Evolutionary conservation across 2,888 invertebrate species (phyloP), one percentile per base, ranked within the genome.

Genomic region (Selenia dentaria): DNA sequence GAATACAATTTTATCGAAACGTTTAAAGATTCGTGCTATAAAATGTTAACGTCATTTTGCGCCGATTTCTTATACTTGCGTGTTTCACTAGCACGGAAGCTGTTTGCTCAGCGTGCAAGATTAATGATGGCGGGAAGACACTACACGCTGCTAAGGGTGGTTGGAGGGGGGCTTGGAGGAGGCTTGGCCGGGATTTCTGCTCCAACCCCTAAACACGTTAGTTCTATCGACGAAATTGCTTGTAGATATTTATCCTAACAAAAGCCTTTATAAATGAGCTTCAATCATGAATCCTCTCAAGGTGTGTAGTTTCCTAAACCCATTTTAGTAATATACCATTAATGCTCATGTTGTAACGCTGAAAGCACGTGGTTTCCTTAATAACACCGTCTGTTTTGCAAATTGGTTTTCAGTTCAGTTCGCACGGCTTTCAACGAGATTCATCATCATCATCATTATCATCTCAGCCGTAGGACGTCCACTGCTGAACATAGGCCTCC

Each of bases 71-170:
- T 18, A 33, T 46, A 53, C 50, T 54, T 46, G 51, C 50, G 38
- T 52, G 54, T 50, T 54, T 34, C 37, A 32, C 43, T 69, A 52
- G 55, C 53, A 47, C 46, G 53, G 67, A 59, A 66, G 70, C 70
- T 80, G 85, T 83, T 83, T 83, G 79, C 77, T 74, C 72, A 64
- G 57, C 75, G 72, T 75, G 71, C 70, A 88, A 89, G 88, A 89
- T 89, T 89, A 89, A 89, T 87, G 84, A 80, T 79, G 66, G 67
- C 73, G 62, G 69, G 73, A 79, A 66, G 79, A 83, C 73, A 78
- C 64, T 67, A 73, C 56, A 68, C 70, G 68, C 67, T 65, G 52
- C 39, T 52, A 39, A 48, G 54, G 59, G 62, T 61, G 67, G 40
- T 44, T 44, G 51, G 54, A 57, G 62, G 51, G 54, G 58, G 63